Conservation (phyloP, 2,113 vertebrate genomes). For the Passer montanus region DNA sequence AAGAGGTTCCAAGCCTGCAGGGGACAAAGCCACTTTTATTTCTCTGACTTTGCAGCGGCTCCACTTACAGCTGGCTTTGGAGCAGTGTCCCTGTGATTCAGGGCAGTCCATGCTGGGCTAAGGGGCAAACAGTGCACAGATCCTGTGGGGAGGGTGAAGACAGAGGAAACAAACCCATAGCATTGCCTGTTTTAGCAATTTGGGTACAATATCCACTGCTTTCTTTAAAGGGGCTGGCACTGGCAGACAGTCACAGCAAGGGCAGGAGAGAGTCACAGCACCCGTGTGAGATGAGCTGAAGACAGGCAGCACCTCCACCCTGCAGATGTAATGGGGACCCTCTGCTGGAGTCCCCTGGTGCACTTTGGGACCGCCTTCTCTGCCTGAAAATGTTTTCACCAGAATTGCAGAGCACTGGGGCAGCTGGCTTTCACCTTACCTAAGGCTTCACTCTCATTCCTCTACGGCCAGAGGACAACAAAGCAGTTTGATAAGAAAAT, state of each 20-base stretch:
- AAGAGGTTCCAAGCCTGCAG: neutral
- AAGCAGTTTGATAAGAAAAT: neutral
- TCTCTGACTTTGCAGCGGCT: neutral
- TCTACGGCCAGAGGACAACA: neutral
- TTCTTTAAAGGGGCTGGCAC: neutral
- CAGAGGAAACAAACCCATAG: neutral
- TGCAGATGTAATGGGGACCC: rapidly evolving
- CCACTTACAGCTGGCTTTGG: neutral
- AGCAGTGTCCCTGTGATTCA: neutral
- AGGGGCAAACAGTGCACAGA: neutral
- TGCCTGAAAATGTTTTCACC: neutral
- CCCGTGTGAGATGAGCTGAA: neutral
- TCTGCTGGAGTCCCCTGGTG: neutral
- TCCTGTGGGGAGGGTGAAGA: neutral
- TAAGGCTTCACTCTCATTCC: neutral
- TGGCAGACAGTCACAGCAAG: neutral
- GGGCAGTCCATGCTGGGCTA: neutral
- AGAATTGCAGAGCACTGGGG: neutral
- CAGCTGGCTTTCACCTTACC: neutral
- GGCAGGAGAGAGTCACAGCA: rapidly evolving
- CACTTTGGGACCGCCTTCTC: neutral
- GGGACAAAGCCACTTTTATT: neutral
- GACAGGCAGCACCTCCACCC: neutral
- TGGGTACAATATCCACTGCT: neutral
- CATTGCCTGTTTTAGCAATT: neutral